A percentile compares a stretch with the other conserved stretches of the same genome.
phyloP scores from a whole-genome alignment of 2,113 vertebrate genomes.

The Leucoraja erinaceus region DNA sequence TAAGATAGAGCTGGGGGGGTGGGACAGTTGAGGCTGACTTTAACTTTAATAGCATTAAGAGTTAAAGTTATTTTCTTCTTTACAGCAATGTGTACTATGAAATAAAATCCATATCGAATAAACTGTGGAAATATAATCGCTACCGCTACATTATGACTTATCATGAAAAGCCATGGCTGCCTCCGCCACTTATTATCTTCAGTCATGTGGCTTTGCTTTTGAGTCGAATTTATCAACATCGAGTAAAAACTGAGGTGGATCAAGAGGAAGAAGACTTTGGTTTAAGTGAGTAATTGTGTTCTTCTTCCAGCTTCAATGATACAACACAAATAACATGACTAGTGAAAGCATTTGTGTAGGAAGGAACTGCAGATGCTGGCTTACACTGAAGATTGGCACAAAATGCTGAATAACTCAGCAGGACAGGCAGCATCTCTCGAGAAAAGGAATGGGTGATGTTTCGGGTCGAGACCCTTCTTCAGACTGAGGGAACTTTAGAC shows the following conservation, averaged over 20 bases:
- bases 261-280: constrained; percentile 68
- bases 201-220: constrained; percentile 66
- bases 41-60: background rate
- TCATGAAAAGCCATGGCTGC: constrained; percentile 83
- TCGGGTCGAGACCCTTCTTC: too few species aligned
- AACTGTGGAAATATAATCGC: constrained; percentile 92
- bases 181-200: constrained; percentile 80
- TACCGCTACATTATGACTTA: constrained; percentile 95
- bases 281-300: constrained; percentile 70
- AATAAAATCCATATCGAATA: constrained; percentile 79
- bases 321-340: background rate
- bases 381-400: too few species aligned
- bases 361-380: too few species aligned
- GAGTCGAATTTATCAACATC: constrained; percentile 58
- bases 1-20: too few species aligned
- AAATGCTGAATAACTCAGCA: too few species aligned
- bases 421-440: too few species aligned
- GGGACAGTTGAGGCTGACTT: too few species aligned
- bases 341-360: too few species aligned
- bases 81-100: constrained; percentile 83
- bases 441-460: too few species aligned
- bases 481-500: too few species aligned
- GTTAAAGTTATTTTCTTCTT: constrained; percentile 22
- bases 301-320: background rate
- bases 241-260: constrained; percentile 51